A percentile compares a stretch with the other conserved stretches of the same genome.
These are phyloP conservation scores for Cynodonichthys magdalenae DNA, from an alignment of 2,797 vertebrate genomes.

Conservation along the genomic window DNA sequence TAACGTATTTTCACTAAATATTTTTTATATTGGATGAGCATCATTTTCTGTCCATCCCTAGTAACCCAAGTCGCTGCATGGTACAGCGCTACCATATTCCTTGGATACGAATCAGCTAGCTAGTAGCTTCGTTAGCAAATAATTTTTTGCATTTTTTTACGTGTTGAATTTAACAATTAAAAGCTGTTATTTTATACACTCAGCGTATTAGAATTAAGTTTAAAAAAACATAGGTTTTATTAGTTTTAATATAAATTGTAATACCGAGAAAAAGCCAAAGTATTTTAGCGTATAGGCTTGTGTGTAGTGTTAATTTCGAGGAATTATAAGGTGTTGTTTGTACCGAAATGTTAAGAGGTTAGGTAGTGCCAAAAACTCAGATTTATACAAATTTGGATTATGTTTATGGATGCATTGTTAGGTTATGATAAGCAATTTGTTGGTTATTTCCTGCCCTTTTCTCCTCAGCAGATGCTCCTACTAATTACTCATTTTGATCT, in stretches of 20 bases:
- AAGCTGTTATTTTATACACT: background rate
- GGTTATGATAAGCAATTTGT: background rate
- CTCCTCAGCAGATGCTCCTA: constrained; percentile 51
- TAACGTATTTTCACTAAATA: background rate
- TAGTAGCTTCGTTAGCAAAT: constrained; percentile 8
- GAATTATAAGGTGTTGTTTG: too few species aligned
- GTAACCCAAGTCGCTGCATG: background rate
- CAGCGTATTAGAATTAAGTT: too few species aligned
- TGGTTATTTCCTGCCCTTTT: background rate
- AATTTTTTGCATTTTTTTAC: too few species aligned
- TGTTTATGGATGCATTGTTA: too few species aligned
- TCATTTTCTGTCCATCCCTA: fast-evolving
- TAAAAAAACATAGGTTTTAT: background rate
- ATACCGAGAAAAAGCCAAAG: too few species aligned
- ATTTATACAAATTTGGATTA: too few species aligned
- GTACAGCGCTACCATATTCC: background rate
- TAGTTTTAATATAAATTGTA: too few species aligned
- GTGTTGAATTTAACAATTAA: background rate
- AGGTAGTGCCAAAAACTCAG: too few species aligned
- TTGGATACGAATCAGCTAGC: background rate
- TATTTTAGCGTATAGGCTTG: too few species aligned
- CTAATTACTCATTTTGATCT: constrained; percentile 35
- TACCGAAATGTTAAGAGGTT: too few species aligned
- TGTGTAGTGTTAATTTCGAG: too few species aligned
- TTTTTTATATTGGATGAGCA: background rate